Evolutionary conservation across 2,113 vertebrate genomes (phyloP), one percentile per base, ranked within the genome.

Genomic region (Quiscalus mexicanus): DNA sequence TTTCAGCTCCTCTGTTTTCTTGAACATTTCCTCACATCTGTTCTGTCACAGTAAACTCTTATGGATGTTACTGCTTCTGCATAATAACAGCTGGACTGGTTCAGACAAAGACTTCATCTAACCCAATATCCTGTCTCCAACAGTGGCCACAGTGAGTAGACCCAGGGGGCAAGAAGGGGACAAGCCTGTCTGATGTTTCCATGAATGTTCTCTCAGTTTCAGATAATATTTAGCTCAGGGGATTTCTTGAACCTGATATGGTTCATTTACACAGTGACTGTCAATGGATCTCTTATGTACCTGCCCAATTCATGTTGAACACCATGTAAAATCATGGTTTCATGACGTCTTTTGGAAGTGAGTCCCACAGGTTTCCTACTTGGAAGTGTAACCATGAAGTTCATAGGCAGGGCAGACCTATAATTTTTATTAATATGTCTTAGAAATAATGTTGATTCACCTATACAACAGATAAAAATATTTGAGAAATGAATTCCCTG

Each of bases 1-100:
- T 90, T 83, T 85, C 94, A 75, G 82, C 60, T 81, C 68, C 41
- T 90, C 79, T 88, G 64, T 96, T 95, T 93, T 94, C 92, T 71
- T 89, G 64, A 92, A 82, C 45, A 15, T 88, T 96, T 95, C 85
- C 86, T 88, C 65, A 56, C 93, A 95, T 95, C 96, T 96, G 93
- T 79, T 89, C 84, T 78, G n/a, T 84, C 76, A 86, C 37, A 89
- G 60, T 90, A 56, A 95, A 68, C 60, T 94, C 73, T 86, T 82
- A 53, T 20, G 71, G 68, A 84, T 63, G 64, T 94, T 94, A 60
- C 85, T 5, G 28, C 75, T 88, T 77, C 76, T 92, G 52, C 76
- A 44, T 93, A 90, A 37, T 84, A 93, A 89, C 93, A 95, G 80
- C 89, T 96, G 94, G 71, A 68, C 60, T 68, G 76, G 30, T 89